phyloP scores from a whole-genome alignment of 2,797 vertebrate genomes.

The Gambusia yucatana region DNA sequence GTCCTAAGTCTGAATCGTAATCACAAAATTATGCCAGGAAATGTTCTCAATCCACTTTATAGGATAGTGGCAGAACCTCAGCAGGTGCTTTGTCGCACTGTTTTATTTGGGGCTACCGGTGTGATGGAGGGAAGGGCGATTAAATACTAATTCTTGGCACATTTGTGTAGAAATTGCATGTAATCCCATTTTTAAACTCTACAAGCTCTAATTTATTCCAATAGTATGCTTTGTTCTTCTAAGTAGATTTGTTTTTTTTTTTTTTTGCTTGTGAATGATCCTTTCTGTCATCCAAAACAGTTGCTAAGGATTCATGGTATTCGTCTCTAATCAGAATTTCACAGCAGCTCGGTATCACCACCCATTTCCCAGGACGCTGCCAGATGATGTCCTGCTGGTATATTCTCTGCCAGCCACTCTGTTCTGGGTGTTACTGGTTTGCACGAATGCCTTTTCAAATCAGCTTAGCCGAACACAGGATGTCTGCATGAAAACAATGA shows the following conservation, averaged over 20 bases:
- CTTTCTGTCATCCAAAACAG: background rate
- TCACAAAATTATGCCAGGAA: too few species aligned
- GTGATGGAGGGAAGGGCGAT: background rate
- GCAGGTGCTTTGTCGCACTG: background rate
- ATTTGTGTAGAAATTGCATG: background rate
- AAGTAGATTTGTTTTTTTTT: background rate
- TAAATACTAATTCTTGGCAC: background rate
- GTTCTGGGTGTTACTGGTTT: background rate
- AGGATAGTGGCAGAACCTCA: background rate
- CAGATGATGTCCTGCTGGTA: slow-evolving; percentile 4
- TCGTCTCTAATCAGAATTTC: slow-evolving; percentile 1
- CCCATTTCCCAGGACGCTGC: background rate
- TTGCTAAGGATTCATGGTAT: background rate
- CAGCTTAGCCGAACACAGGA: slow-evolving; percentile 2
- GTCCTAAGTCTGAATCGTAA: too few species aligned
- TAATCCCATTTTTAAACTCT: background rate
- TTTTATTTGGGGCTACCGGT: background rate
- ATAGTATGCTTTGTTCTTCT: background rate
- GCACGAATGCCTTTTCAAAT: slow-evolving; percentile 9
- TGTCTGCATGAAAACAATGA: slow-evolving; percentile 2
- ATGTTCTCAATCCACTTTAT: background rate
- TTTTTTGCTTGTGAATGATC: background rate
- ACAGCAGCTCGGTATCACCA: background rate
- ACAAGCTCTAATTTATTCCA: background rate
- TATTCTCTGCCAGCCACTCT: background rate